These are phyloP conservation scores for Geodia barretti DNA, from an alignment of 37 sponge, comb jelly and placozoan genomes.

Conservation along the genomic window DNA sequence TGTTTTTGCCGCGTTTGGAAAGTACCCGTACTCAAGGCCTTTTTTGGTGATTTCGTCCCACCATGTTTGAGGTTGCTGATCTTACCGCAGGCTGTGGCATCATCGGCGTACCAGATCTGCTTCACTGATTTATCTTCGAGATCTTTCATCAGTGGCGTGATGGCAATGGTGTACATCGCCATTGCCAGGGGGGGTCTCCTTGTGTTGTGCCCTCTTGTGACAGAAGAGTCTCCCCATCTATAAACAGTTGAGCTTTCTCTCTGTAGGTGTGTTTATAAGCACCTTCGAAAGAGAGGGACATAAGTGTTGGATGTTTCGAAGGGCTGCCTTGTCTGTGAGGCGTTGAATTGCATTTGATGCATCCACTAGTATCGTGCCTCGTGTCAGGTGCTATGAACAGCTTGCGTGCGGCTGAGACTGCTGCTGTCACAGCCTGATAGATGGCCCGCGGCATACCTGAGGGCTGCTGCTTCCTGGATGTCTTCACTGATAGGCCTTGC, in stretches of 20 bases:
- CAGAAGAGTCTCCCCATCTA: slow-evolving; percentile 44
- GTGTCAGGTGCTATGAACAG: slow-evolving; percentile 17
- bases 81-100: slow-evolving; percentile 32
- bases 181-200: slow-evolving; percentile 62
- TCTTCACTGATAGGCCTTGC: slow-evolving; percentile 22
- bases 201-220: slow-evolving; percentile 64
- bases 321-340: slow-evolving; percentile 41
- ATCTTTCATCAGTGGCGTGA: slow-evolving; percentile 33
- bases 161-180: slow-evolving; percentile 50
- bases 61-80: slow-evolving; percentile 1
- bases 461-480: slow-evolving; percentile 36
- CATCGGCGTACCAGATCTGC: slow-evolving; percentile 61
- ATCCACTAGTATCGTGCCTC: slow-evolving; percentile 31
- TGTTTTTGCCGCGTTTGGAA: slow-evolving; percentile 8
- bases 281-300: slow-evolving; percentile 45
- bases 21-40: slow-evolving; percentile 26
- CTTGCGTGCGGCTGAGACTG: slow-evolving; percentile 39
- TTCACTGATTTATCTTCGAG: neutral
- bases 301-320: slow-evolving; percentile 41
- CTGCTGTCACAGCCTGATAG: slow-evolving; percentile 50
- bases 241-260: slow-evolving; percentile 18
- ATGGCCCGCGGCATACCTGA: slow-evolving; percentile 70
- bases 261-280: slow-evolving; percentile 56
- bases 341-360: slow-evolving; percentile 39
- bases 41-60: slow-evolving; percentile 18